Conservation (phyloP, 2,888 invertebrate species). For the Drosophila macrospina region DNA sequence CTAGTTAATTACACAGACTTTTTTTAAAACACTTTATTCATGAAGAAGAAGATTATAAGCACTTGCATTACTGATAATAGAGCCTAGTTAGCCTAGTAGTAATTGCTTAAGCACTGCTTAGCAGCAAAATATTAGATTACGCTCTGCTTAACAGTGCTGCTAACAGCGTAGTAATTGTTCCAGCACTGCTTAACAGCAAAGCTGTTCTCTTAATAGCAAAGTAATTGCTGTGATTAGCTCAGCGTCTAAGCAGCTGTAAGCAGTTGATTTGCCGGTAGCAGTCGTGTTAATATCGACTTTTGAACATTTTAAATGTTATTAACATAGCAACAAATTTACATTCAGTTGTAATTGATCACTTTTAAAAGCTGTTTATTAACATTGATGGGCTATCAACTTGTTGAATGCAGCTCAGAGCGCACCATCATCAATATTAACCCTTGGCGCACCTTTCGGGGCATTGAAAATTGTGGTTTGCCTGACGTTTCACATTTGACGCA, state of each 20-base stretch:
- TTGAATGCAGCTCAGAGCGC: constrained; percentile 14
- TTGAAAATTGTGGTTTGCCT: constrained; percentile 36
- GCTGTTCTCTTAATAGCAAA: no score
- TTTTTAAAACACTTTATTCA: not conserved
- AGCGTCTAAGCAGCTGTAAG: no score
- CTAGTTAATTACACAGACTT: constrained; percentile 4
- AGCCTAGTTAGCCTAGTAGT: not conserved
- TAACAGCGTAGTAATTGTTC: not conserved
- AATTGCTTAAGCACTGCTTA: not conserved
- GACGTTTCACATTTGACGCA: constrained; percentile 51
- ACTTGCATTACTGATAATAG: not conserved
- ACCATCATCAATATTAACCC: constrained; percentile 22
- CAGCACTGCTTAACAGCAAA: not conserved
- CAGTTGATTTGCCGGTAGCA: not conserved
- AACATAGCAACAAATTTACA: not conserved
- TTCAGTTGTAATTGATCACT: not conserved
- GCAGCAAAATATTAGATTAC: not conserved
- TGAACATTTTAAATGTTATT: not conserved
- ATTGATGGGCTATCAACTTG: constrained; percentile 16
- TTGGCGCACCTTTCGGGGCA: constrained; percentile 37
- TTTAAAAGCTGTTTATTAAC: constrained; percentile 4
- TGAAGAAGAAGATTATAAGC: not conserved
- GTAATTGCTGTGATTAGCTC: no score
- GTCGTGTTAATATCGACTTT: not conserved
- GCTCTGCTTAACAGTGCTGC: not conserved